phyloP scores from a whole-genome alignment of 1,140 invertebrate species.

The Drosophila sechellia region DNA sequence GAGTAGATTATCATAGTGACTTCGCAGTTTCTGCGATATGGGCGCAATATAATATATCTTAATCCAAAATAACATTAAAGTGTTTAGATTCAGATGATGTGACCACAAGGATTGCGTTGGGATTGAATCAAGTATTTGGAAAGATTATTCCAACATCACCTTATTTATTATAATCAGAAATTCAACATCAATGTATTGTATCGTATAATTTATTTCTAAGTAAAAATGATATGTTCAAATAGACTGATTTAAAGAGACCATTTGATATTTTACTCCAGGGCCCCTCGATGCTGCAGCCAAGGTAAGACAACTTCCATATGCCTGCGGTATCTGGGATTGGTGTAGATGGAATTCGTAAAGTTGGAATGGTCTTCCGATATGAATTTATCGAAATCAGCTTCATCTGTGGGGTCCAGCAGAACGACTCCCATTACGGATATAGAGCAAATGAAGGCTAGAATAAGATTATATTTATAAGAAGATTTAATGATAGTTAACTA shows the following conservation, averaged over 20 bases:
- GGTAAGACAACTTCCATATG: conserved; percentile 58
- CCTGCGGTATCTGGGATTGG: conserved; percentile 25
- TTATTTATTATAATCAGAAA: too few relatives aligned
- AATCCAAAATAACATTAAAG: not conserved
- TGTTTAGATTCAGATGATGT: not conserved
- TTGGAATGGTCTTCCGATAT: conserved; percentile 19
- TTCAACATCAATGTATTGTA: too few relatives aligned
- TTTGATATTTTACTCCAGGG: conserved; percentile 39
- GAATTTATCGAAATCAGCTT: conserved; percentile 61
- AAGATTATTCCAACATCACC: too few relatives aligned
- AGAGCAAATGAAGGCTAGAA: conserved; percentile 21
- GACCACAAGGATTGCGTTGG: too few relatives aligned
- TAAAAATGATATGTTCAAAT: not conserved
- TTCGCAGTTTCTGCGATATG: not conserved
- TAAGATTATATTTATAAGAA: not conserved
- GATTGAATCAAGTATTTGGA: not conserved
- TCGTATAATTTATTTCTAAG: not conserved
- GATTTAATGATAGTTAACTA: not conserved
- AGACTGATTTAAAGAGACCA: not conserved
- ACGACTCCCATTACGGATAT: conserved; percentile 33
- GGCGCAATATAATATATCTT: not conserved
- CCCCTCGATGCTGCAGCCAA: conserved; percentile 66
- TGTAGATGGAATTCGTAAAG: conserved; percentile 48
- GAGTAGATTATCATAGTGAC: conserved; percentile 4
- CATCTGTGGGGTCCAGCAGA: conserved; percentile 55